These are phyloP conservation scores for Drosophila parabipectinata DNA, from an alignment of 1,140 invertebrate species.

Conservation along the genomic window DNA sequence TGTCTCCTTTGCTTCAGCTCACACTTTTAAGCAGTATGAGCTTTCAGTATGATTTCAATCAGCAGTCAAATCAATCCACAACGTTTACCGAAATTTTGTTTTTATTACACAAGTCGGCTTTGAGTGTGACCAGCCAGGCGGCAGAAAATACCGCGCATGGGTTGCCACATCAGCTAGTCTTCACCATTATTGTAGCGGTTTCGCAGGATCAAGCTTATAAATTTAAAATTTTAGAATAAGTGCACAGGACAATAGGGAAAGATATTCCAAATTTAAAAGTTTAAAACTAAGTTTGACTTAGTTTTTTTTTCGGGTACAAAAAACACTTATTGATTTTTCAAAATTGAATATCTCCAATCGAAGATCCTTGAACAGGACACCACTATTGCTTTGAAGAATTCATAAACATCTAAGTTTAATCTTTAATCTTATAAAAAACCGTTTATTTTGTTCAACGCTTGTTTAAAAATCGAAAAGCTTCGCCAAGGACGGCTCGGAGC, in stretches of 20 bases:
- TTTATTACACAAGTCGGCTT: constrained; percentile 67
- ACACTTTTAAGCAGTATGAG: constrained; percentile 5
- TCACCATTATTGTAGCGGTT: neutral
- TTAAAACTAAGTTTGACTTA: too few species aligned
- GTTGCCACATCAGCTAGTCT: neutral
- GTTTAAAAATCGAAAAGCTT: constrained; percentile 23
- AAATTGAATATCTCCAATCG: too few species aligned
- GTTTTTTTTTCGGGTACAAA: too few species aligned
- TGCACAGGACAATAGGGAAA: neutral
- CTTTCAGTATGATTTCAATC: constrained; percentile 15
- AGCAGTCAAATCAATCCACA: constrained; percentile 4
- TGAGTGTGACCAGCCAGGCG: constrained; percentile 6
- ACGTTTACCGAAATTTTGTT: constrained; percentile 55
- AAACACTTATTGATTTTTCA: neutral
- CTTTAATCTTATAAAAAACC: neutral
- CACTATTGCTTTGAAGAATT: neutral
- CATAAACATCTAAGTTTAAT: neutral
- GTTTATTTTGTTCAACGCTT: neutral
- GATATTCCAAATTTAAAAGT: too few species aligned
- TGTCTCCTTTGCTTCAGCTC: neutral
- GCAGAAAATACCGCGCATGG: neutral
- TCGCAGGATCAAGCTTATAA: neutral
- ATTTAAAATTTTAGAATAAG: neutral
- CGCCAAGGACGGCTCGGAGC: constrained; percentile 9
- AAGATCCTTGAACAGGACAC: too few species aligned